phyloP scores from a whole-genome alignment of 2,888 invertebrate species.

The Trimorus sp. region DNA sequence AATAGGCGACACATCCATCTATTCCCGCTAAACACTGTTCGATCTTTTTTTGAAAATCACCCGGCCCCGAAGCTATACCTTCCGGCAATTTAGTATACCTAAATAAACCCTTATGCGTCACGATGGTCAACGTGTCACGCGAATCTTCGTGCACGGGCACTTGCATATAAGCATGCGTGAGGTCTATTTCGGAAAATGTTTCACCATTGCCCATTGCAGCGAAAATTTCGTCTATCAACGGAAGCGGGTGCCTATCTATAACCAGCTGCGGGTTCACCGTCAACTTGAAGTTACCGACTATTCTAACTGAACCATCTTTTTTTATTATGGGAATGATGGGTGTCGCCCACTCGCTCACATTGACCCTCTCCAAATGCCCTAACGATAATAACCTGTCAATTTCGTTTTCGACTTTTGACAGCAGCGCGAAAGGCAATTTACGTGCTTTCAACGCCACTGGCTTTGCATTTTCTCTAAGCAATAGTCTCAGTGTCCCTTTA shows the following conservation, averaged over 20 bases:
- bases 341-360: constrained; percentile 69
- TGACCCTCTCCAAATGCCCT: constrained; percentile 63
- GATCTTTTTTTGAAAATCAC: constrained; percentile 74
- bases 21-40: constrained; percentile 73
- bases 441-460: constrained; percentile 41
- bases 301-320: constrained; percentile 71
- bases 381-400: constrained; percentile 60
- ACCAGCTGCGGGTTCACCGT: constrained; percentile 73
- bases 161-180: constrained; percentile 71
- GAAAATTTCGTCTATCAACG: constrained; percentile 56
- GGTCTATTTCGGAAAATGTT: constrained; percentile 67
- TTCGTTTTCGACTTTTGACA: constrained; percentile 60
- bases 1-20: constrained; percentile 75
- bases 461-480: constrained; percentile 44
- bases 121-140: constrained; percentile 27
- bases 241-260: constrained; percentile 53
- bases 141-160: constrained; percentile 71
- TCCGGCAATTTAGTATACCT: constrained; percentile 69
- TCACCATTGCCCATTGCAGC: constrained; percentile 55
- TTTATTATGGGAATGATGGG: constrained; percentile 70
- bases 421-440: constrained; percentile 29
- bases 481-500: constrained; percentile 23
- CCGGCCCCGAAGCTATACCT: constrained; percentile 66
- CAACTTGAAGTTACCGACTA: constrained; percentile 75
- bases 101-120: constrained; percentile 76